Percentiles rank a stretch among this genome's conserved stretches.
Evolutionary conservation across 2,888 invertebrate genomes (phyloP).

Genomic region (Cataglyphis altisquamis): DNA sequence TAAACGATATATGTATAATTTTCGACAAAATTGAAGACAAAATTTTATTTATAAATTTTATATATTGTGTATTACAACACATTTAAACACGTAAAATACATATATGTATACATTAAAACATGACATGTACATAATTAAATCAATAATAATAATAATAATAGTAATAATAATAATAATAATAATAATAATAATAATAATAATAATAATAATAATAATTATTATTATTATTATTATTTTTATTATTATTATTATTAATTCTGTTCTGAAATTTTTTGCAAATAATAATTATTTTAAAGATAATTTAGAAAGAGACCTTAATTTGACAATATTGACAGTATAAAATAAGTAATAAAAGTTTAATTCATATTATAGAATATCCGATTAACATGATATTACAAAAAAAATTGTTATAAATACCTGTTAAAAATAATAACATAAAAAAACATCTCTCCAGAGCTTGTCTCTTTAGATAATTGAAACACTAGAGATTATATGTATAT

Average conservation of each 20-base stretch:
- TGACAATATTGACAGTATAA: slow-evolving; percentile 7
- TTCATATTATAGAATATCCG: slow-evolving; percentile 10
- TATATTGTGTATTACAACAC: no score
- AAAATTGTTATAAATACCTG: slow-evolving; percentile 2
- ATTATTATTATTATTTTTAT: no score
- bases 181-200: no score
- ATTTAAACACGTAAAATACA: background rate
- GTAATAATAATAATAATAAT: no score
- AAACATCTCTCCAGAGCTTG: slow-evolving; percentile 1
- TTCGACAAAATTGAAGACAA: no score
- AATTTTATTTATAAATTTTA: no score
- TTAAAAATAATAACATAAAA: background rate
- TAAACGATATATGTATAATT: no score
- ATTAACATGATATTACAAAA: slow-evolving; percentile 16
- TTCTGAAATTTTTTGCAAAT: background rate
- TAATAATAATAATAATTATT: no score
- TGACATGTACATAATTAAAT: background rate
- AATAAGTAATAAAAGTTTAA: background rate
- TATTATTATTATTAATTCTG: background rate
- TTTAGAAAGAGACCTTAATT: background rate
- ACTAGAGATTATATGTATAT: slow-evolving; percentile 13
- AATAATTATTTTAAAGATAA: background rate
- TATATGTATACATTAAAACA: no score
- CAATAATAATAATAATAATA: background rate
- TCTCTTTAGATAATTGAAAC: slow-evolving; percentile 16